Evolutionary conservation across 2,888 invertebrate genomes (phyloP), one percentile per base, ranked within the genome.

Genomic region (Thyatira batis): DNA sequence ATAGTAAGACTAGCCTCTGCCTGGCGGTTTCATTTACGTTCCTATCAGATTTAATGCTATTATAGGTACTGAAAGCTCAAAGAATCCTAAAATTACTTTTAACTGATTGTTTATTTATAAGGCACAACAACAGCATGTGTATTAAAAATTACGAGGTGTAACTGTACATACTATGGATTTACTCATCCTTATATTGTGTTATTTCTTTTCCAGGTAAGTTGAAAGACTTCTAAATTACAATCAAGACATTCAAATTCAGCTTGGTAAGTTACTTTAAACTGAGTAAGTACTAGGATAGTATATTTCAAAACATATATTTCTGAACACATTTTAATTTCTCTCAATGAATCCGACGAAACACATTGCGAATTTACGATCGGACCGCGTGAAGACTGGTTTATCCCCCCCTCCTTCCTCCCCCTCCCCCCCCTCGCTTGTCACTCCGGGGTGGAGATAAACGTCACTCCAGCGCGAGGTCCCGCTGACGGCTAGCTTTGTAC

Each of bases 391-490:
- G 50, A 49, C 51, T 56, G 54, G 55, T 51, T 58, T 54, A 56
- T 45, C 39, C 25, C 54, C 39, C 17, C 39, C 17, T 17, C 39
- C 39, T 39, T 17, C 33, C 13, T 13, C 10, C 28, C 48, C 45
- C 45, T 30, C 30, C 39, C 28, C 49, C 21, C 49, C 50, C 45
- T 45, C 56, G 1, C 39, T 8, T 57, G 60, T 60, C 63, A 55
- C 46, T 54, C 55, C 44, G 30, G 43, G 28, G 57, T 25, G 49
- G 53, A 57, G 60, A 62, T 65, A 59, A 65, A 62, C 60, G 65
- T 65, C 65, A 65, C 49, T 60, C 59, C 33, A 30, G 30, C 55
- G 33, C 17, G 39, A 39, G 39, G 39, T 39, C 17, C n/a, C 17
- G 39, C 39, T 39, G 39, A 39, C 57, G 50, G 50, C 45, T 48